Base-by-base conservation (phyloP, 2,113 vertebrate species). In the Melierax canorus region DNA sequence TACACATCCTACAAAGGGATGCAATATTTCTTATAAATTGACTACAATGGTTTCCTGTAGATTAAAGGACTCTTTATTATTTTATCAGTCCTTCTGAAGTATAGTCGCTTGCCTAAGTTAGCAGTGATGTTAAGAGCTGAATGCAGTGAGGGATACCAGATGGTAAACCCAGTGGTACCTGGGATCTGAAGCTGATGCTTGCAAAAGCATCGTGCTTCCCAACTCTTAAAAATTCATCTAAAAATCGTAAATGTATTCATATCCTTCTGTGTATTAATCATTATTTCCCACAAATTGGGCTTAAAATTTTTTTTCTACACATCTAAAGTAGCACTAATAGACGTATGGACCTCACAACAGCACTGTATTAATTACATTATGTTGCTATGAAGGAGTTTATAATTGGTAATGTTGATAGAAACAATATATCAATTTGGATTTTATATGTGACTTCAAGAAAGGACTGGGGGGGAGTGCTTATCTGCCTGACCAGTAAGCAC, bases 21-120 rank as follows among this genome's bases (percentile, higher is more conserved):
- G 98, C 98, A 98, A 98, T 98, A 98, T 98, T 98, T 98, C 98
- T 98, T 98, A 97, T 98, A 98, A 98, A 98, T 98, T 98, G 98
- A 98, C 98, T 98, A 97, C 97, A 98, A 98, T 98, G 98, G 98
- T 98, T 98, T 98, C 98, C 98, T 98, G 98, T 98, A 98, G 98
- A 98, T 98, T 98, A 98, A 98, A 98, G 98, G 97, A 98, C 98
- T 98, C 98, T 98, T 98, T 98, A 98, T 98, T 98, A 98, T 98
- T 98, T 98, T 98, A 98, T 98, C 98, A 98, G 98, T 97, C 97
- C 97, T 97, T 96, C 97, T 97, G 97, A 98, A 98, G 98, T 98
- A 93, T 96, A 97, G 97, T 98, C 62, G 91, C 97, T 98, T 95
- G 97, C 97, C 97, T 95, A 27, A 90, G 97, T 97, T 98, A 97